Evolutionary conservation across 92 coral and sea anemone genomes (phyloP).

Genomic region (Phenganax subtilis): DNA sequence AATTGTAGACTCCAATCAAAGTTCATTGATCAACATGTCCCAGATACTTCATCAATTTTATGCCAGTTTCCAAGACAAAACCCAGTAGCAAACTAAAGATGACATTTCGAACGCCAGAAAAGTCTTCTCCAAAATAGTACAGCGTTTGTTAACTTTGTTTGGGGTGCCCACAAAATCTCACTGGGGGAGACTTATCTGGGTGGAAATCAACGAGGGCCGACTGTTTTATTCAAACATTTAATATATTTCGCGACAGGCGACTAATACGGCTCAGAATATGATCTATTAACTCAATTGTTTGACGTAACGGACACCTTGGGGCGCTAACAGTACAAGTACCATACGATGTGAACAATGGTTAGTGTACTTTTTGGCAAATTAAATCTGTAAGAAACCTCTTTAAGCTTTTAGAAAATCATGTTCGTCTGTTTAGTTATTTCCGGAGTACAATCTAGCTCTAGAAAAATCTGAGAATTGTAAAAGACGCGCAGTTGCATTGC

Average conservation of each 20-base stretch:
- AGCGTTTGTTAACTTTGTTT: not conserved
- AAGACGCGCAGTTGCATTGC: too few species aligned
- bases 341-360: not conserved
- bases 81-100: not conserved
- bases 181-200: slow-evolving; percentile 1
- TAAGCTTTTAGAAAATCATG: too few species aligned
- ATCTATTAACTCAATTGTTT: slow-evolving; percentile 4
- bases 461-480: too few species aligned
- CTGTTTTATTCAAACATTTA: not conserved
- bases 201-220: not conserved
- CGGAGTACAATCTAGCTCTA: too few species aligned
- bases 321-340: not conserved
- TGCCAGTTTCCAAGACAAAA: not conserved
- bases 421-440: too few species aligned
- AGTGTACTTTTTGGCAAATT: not conserved
- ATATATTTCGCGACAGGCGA: slow-evolving; percentile 1
- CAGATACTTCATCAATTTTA: not conserved
- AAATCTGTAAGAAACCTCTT: not conserved
- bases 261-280: not conserved
- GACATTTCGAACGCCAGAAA: not conserved
- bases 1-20: not conserved
- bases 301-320: not conserved
- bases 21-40: not conserved
- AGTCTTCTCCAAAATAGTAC: not conserved
- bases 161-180: not conserved